Evolutionary conservation across 2,113 vertebrate genomes (phyloP).

Genomic region (Psilopsiagon aurifrons): DNA sequence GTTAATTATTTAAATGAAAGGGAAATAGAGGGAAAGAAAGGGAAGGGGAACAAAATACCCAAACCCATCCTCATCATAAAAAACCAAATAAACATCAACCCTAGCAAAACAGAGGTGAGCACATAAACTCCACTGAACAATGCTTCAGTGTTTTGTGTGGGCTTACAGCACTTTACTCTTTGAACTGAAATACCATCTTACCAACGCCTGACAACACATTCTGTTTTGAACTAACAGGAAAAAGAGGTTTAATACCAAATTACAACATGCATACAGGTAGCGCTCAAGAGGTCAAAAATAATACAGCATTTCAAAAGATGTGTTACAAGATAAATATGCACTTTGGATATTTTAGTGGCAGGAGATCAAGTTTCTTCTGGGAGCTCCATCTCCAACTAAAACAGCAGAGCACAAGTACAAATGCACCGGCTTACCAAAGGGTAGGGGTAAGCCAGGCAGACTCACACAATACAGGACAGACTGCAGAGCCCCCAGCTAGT

Average conservation of each 20-base stretch:
- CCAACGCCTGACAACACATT: not conserved
- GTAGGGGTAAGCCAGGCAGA: slow-evolving; percentile 45
- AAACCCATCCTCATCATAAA: not conserved
- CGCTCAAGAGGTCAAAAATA: slow-evolving; percentile 43
- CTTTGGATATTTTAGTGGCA: slow-evolving; percentile 64
- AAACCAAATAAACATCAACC: not conserved
- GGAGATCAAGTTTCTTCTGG: slow-evolving; percentile 1
- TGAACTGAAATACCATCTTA: not conserved
- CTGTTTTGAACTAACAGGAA: not conserved
- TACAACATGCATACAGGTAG: slow-evolving; percentile 1
- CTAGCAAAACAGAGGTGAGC: not conserved
- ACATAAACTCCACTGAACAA: not conserved
- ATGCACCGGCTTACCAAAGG: slow-evolving; percentile 32
- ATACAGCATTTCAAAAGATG: slow-evolving; percentile 47
- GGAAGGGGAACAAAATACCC: not conserved
- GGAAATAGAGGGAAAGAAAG: not conserved
- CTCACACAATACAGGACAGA: not conserved
- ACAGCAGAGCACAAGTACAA: slow-evolving; percentile 49
- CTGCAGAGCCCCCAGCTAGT: not conserved
- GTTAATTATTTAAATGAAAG: not conserved
- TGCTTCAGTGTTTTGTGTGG: not conserved
- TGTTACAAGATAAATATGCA: slow-evolving; percentile 23
- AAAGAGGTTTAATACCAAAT: not conserved
- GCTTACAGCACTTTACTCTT: not conserved
- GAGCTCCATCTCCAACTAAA: slow-evolving; percentile 65